Base-by-base conservation (phyloP, 2,888 invertebrate genomes). In the Plemyria rubiginata region DNA sequence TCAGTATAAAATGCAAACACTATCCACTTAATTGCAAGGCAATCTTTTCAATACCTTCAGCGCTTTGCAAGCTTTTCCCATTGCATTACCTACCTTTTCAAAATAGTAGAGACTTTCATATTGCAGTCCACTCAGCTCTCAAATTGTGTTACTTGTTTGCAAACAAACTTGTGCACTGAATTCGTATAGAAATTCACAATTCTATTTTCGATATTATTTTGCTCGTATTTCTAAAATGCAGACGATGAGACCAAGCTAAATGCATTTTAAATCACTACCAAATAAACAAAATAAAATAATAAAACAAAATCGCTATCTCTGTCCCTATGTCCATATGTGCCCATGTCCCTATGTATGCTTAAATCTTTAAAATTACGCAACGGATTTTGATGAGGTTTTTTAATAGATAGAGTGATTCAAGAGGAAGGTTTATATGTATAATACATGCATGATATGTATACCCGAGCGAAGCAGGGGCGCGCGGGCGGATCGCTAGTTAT, bases 61-160 rank as follows among this genome's bases (percentile, higher is more conserved):
- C 28, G 4, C 5, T n/a, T 13, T 2, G 41, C 13, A 43, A 54
- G 43, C 43, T 22, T 29, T 41, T 50, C 16, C 13, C 12, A 54
- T 41, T 41, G 28, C 29, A 46, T 46, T 55, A 46, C 32, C 22
- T 55, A 46, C 32, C 22, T 53, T 57, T 57, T 54, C 7, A 41
- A 46, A 54, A 60, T 53, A 59, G 53, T 16, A 45, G 53, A n/a
- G 22, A 54, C 53, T 29, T 54, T 40, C 45, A 53, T 54, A 57
- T 22, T 41, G 48, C 40, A 49, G 32, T 56, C n/a, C 43, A 52
- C 57, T 55, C 53, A 52, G 63, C 16, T 58, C 49, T 62, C 45
- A 70, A 72, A 72, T 73, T 68, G 70, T 43, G 50, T 60, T 64
- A 60, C 60, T 60, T 54, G 56, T 60, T 62, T 32, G 56, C 43